These are phyloP conservation scores for Microtus oregoni DNA, from an alignment of 2,113 vertebrate genomes.

Conservation along the genomic window DNA sequence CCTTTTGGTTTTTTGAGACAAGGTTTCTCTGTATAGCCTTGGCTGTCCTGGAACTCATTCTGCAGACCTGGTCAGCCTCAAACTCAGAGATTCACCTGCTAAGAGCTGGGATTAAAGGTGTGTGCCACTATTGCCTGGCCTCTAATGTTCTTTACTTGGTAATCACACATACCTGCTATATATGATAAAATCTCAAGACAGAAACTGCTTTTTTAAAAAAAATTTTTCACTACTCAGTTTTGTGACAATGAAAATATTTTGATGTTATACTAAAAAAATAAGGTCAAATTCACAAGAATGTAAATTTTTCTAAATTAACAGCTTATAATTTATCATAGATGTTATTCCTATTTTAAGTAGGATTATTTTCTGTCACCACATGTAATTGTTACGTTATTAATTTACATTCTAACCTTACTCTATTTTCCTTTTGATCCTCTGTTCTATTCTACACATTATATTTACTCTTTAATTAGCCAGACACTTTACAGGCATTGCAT, in stretches of 20 bases:
- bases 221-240: conserved; percentile 26
- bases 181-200: conserved; percentile 24
- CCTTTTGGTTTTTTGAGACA: neutral
- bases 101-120: neutral
- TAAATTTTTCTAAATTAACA: neutral
- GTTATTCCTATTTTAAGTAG: conserved; percentile 35
- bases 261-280: conserved; percentile 29
- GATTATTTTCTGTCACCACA: conserved; percentile 7
- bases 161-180: neutral
- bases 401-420: conserved; percentile 13
- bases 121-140: neutral
- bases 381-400: conserved; percentile 16
- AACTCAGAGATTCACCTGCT: neutral
- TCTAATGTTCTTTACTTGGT: neutral
- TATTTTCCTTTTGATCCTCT: neutral
- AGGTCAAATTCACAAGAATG: neutral
- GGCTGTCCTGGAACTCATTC: neutral
- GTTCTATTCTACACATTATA: neutral
- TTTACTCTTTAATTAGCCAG: neutral
- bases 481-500: neutral
- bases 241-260: conserved; percentile 33
- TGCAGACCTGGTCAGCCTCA: neutral
- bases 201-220: neutral
- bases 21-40: neutral
- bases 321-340: neutral